Base-by-base conservation (phyloP, 2,888 invertebrate genomes). In the Hirtodrosophila trivittata region DNA sequence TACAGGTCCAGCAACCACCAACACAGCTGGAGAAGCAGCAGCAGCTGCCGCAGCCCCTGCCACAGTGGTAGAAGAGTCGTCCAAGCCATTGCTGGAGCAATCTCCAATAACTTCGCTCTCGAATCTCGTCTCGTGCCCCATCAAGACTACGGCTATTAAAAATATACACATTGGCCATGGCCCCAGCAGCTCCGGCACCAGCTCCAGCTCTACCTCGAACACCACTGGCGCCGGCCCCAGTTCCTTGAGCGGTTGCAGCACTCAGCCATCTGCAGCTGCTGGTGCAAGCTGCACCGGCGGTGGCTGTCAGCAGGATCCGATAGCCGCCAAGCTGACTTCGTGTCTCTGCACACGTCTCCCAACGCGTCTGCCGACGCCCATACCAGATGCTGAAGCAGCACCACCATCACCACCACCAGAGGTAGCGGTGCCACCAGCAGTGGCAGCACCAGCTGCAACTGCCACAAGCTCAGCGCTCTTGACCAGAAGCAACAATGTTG, bases 21-120 rank as follows among this genome's bases (percentile, higher is more conserved):
- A n/a, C n/a, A 16, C 60, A 50, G 13, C 52, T 12, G 12, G 39
- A 16, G 2, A 47, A 14, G n/a, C 60, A 43, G 9, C 65, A 12
- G 25, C 62, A 10, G 38, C 18, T 21, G 7, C 39, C 6, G 14
- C 30, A 16, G n/a, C 46, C 1, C 1, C 49, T 14, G n/a, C 37
- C 8, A 26, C 8, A 4, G 0, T 13, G 3, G 5, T 9, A 6
- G 39, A 3, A 25, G 3, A 35, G 0, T 10, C 42, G 3, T 42
- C 45, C 9, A 76, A 71, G 14, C 28, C 45, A 0, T 41, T 86
- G 10, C 59, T 90, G 52, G 90, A 90, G 71, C 93, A 92, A 81
- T 93, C 93, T 45, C 93, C 93, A 45, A 93, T 93, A 18, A 93
- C 93, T 87, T 93, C 93, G 54, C 89, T 93, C 63, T 93, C 93